phyloP scores from a whole-genome alignment of 2,113 vertebrate species.

The Ancistrus triradiatus region DNA sequence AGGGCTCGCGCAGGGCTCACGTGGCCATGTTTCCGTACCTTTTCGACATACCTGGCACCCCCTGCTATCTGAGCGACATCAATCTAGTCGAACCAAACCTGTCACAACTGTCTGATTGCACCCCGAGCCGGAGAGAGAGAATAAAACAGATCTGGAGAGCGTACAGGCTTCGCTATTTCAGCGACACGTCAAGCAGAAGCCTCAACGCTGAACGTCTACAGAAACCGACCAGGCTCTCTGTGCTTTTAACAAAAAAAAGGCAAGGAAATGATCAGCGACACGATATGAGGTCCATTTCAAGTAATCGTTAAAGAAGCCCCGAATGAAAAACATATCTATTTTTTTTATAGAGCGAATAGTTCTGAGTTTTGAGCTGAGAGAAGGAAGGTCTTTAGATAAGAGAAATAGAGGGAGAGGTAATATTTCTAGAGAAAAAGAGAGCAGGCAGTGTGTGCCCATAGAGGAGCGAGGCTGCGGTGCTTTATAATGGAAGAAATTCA shows the following conservation, averaged over 20 bases:
- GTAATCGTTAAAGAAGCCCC: too few relatives aligned
- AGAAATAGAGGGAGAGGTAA: slow-evolving; percentile 64
- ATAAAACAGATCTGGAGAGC: slow-evolving; percentile 7
- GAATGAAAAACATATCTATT: too few relatives aligned
- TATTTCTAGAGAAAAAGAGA: slow-evolving; percentile 74
- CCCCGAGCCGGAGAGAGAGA: slow-evolving; percentile 32
- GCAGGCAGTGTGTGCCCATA: slow-evolving; percentile 75
- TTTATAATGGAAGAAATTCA: slow-evolving; percentile 82
- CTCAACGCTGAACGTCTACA: not conserved
- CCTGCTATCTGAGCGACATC: slow-evolving; percentile 72
- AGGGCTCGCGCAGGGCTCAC: slow-evolving; percentile 56
- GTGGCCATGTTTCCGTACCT: slow-evolving; percentile 70
- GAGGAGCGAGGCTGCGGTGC: slow-evolving; percentile 71
- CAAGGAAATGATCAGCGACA: not conserved
- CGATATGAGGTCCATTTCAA: too few relatives aligned
- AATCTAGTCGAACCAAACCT: slow-evolving; percentile 68
- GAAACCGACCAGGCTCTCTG: not conserved
- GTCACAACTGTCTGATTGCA: slow-evolving; percentile 65
- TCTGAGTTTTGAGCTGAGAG: too few relatives aligned
- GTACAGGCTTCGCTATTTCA: slow-evolving; percentile 3
- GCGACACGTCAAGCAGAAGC: slow-evolving; percentile 3
- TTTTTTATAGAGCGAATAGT: too few relatives aligned
- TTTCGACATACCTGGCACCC: slow-evolving; percentile 75
- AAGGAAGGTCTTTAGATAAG: slow-evolving; percentile 50
- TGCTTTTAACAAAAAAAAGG: not conserved